Evolutionary conservation across 2,113 vertebrate species (phyloP).

Genomic region (Brachypodius melanocephalos): DNA sequence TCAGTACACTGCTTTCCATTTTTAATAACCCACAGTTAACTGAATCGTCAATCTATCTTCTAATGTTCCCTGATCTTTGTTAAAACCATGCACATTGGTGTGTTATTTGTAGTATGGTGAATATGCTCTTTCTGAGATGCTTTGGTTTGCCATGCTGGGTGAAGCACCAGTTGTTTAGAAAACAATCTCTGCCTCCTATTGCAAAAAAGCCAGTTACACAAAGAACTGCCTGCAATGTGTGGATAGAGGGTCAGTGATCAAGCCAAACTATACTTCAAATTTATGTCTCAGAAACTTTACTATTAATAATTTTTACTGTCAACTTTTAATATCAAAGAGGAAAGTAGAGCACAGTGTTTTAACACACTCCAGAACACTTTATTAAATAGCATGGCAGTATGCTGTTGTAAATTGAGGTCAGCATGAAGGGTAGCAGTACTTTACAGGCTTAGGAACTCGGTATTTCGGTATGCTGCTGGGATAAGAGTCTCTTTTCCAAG

Average conservation of each 20-base stretch:
- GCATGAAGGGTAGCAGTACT: neutral
- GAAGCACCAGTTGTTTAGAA: neutral
- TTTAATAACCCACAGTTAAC: neutral
- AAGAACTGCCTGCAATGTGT: neutral
- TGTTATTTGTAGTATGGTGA: neutral
- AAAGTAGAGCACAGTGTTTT: slow-evolving; percentile 14
- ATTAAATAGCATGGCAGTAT: neutral
- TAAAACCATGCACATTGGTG: neutral
- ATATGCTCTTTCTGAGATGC: neutral
- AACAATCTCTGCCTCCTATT: neutral
- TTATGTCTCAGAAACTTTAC: slow-evolving; percentile 30
- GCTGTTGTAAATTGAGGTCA: neutral
- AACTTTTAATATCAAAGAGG: slow-evolving; percentile 27
- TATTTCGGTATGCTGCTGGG: neutral
- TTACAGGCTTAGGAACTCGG: neutral
- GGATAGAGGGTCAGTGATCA: slow-evolving; percentile 1
- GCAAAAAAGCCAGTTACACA: neutral
- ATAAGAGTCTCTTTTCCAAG: neutral
- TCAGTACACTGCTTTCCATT: neutral
- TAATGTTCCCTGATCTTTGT: neutral
- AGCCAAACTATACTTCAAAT: slow-evolving; percentile 3
- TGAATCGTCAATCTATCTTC: neutral
- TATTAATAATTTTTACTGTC: slow-evolving; percentile 36
- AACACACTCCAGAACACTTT: slow-evolving; percentile 1
- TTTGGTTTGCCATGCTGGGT: neutral